Conservation (phyloP, 2,888 invertebrate genomes). For the Colostygia pectinataria region DNA sequence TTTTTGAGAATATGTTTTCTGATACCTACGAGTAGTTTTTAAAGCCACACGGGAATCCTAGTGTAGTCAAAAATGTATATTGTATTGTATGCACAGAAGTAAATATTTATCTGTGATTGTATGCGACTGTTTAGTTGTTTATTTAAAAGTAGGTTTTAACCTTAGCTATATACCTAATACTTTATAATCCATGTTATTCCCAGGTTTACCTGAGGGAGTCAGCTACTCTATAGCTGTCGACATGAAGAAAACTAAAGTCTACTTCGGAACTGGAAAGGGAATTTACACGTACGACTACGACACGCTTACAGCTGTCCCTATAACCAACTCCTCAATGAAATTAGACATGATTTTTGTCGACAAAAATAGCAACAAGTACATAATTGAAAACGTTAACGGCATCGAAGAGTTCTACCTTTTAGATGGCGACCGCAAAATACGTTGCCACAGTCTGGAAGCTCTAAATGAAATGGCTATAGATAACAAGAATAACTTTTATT, state of each 20-base stretch:
- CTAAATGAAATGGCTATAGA: slow-evolving; percentile 65
- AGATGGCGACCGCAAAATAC: slow-evolving; percentile 57
- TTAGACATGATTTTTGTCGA: slow-evolving; percentile 65
- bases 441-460: slow-evolving; percentile 54
- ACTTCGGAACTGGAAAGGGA: slow-evolving; percentile 66
- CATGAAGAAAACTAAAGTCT: slow-evolving; percentile 55
- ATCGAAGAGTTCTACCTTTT: slow-evolving; percentile 62
- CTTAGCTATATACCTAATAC: too few species aligned
- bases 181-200: slow-evolving; percentile 8
- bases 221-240: slow-evolving; percentile 70
- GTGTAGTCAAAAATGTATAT: too few species aligned
- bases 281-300: slow-evolving; percentile 62
- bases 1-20: too few species aligned
- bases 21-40: too few species aligned
- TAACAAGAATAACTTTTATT: slow-evolving; percentile 67
- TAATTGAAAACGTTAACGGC: slow-evolving; percentile 61
- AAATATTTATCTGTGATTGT: too few species aligned
- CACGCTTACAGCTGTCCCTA: slow-evolving; percentile 47
- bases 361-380: slow-evolving; percentile 66
- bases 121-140: too few species aligned
- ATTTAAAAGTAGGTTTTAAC: too few species aligned
- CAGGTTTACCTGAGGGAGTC: slow-evolving; percentile 62
- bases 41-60: too few species aligned
- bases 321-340: slow-evolving; percentile 50
- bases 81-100: too few species aligned